Base-by-base conservation (phyloP, 2,888 invertebrate genomes). In the Noctua janthina region DNA sequence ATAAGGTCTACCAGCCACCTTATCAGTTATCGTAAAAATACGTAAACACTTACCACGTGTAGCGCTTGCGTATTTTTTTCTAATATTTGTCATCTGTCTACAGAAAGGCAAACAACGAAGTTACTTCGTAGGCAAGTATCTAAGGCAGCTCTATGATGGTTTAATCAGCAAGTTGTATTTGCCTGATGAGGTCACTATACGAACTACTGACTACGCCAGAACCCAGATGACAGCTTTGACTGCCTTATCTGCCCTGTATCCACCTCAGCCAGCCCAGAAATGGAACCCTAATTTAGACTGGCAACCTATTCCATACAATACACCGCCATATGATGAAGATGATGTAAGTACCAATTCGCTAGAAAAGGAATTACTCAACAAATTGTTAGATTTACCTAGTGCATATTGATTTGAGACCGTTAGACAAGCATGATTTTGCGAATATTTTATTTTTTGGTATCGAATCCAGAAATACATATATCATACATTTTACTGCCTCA, bases 181-280 rank as follows among this genome's bases (percentile, higher is more conserved):
- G 1, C 94, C 96, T 20, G 95, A 96, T 62, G 96, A 98, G 92
- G 93, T 97, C 13, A 87, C 90, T 20, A 94, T 97, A 70, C 95
- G 97, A 46, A 98, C 98, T 59, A 98, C 98, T 0, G 97, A 98
- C 91, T 98, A 97, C 91, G 98, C 98, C 76, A 96, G 98, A 72
- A 98, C 98, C 0, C 97, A 98, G 94, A 98, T 98, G 97, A 98
- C 98, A 7, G 98, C 98, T 0, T 96, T 98, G 82, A 94, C 98
- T 49, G 98, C 98, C 7, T 94, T 98, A 80, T 97, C 98, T 2
- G 98, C 98, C 0, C 91, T 98, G 46, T 98, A 97, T 92, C 98
- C 98, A 5, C 98, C 98, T 0, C 91, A 93, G 29, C 93, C 92
- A 0, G 91, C 95, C 2, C 97, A 98, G 90, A 94, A 91, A 82